Conservation (phyloP, 2,797 vertebrate species). For the Busarellus nigricollis region DNA sequence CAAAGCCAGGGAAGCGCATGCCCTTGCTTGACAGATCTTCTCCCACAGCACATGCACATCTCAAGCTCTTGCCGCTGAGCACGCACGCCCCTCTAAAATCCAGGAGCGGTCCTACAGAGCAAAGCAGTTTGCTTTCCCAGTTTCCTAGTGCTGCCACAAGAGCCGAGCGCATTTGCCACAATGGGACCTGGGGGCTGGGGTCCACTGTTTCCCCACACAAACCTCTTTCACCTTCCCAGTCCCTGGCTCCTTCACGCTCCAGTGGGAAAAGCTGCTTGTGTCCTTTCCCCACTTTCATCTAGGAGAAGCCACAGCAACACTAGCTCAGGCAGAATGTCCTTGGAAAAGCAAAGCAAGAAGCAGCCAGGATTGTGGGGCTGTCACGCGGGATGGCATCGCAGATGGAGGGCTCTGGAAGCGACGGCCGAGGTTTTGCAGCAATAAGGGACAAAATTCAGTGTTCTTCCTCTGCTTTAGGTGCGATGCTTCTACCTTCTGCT, state of each 20-base stretch:
- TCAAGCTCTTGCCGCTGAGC: background rate
- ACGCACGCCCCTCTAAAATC: accelerated
- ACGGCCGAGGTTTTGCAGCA: background rate
- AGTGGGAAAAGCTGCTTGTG: background rate
- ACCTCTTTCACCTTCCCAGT: background rate
- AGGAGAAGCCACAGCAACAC: background rate
- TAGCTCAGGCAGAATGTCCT: background rate
- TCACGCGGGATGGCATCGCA: accelerated
- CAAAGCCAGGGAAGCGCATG: background rate
- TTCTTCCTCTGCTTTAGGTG: background rate
- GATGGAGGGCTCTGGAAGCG: background rate
- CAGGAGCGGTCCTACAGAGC: background rate
- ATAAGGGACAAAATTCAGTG: background rate
- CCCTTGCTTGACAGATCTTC: background rate
- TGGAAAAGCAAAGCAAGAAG: background rate
- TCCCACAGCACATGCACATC: background rate
- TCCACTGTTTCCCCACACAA: background rate
- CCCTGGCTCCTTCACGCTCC: slow-evolving; percentile 10
- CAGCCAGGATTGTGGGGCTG: background rate
- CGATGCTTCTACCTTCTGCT: background rate
- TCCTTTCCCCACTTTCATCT: slow-evolving; percentile 38
- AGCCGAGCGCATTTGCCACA: background rate
- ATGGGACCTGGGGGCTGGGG: background rate
- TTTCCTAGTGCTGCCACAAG: background rate
- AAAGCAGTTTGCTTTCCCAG: background rate